Percentiles rank a stretch among this genome's conserved stretches.
Evolutionary conservation across 2,113 vertebrate genomes (phyloP).

Genomic region (Bujurquina vittata): DNA sequence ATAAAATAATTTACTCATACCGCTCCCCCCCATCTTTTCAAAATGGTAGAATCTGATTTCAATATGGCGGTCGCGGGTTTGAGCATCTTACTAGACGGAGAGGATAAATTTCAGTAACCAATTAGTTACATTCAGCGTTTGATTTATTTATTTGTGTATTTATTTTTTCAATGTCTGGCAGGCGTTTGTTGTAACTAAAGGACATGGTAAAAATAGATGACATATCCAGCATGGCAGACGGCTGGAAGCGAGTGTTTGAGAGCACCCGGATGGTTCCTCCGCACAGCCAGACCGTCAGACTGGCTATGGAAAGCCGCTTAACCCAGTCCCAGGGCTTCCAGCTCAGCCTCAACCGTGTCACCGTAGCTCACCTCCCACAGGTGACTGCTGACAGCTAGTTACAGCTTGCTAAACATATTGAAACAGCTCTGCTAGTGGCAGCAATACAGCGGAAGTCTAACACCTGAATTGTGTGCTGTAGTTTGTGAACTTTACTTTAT

Average conservation of each 20-base stretch:
- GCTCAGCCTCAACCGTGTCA: constrained; percentile 79
- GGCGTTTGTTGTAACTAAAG: neutral
- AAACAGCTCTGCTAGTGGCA: neutral
- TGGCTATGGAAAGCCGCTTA: constrained; percentile 52
- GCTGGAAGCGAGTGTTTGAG: constrained; percentile 82
- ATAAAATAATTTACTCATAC: rapidly evolving
- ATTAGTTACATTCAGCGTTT: neutral
- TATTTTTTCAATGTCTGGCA: neutral
- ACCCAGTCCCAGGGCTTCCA: constrained; percentile 77
- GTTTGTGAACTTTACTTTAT: neutral
- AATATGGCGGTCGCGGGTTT: constrained; percentile 70
- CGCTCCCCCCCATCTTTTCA: neutral
- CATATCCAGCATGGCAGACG: constrained; percentile 49
- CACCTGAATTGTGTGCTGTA: neutral
- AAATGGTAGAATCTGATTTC: constrained; percentile 29
- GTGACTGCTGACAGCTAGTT: constrained; percentile 66
- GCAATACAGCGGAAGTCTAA: neutral
- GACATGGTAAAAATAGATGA: constrained; percentile 46
- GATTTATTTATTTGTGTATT: too few relatives aligned
- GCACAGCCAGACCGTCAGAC: constrained; percentile 75
- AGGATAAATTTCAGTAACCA: neutral
- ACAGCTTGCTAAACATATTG: neutral
- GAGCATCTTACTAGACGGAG: constrained; percentile 2
- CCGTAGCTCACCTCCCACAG: constrained; percentile 79
- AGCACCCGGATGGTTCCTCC: constrained; percentile 77